Conservation (phyloP, 2,888 invertebrate genomes). For the Bombylius discolor region DNA sequence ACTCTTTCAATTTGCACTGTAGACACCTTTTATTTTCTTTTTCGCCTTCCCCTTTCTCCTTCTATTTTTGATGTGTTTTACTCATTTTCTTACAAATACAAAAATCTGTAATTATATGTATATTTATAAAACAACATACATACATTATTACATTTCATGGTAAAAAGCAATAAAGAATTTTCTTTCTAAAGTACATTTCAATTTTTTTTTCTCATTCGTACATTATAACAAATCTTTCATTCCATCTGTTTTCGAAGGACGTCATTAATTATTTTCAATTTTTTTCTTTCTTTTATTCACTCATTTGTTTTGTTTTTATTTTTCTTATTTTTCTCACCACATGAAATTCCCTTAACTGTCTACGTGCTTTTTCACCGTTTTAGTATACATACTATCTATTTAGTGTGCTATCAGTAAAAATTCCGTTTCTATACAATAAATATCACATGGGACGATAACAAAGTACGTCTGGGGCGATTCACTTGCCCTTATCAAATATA, state of each 20-base stretch:
- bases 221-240: conserved; percentile 5
- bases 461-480: conserved; percentile 10
- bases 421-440: too few relatives aligned
- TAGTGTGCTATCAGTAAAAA: too few relatives aligned
- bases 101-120: too few relatives aligned
- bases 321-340: neutral
- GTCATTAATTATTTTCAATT: conserved; percentile 8
- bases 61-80: too few relatives aligned
- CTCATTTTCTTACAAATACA: too few relatives aligned
- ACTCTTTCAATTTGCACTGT: too few relatives aligned
- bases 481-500: conserved; percentile 6
- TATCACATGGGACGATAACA: conserved; percentile 8
- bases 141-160: conserved; percentile 3
- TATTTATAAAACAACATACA: too few relatives aligned
- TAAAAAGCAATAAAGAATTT: conserved; percentile 3
- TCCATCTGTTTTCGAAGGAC: conserved; percentile 1
- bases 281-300: neutral
- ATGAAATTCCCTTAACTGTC: neutral
- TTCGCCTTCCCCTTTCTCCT: too few relatives aligned
- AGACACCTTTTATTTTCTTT: too few relatives aligned
- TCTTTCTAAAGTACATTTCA: neutral
- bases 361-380: neutral
- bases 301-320: neutral
- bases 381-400: too few relatives aligned
- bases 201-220: neutral